These are phyloP conservation scores for Centruroides sculpturatus DNA, from an alignment of 1,140 invertebrate genomes.

Conservation along the genomic window DNA sequence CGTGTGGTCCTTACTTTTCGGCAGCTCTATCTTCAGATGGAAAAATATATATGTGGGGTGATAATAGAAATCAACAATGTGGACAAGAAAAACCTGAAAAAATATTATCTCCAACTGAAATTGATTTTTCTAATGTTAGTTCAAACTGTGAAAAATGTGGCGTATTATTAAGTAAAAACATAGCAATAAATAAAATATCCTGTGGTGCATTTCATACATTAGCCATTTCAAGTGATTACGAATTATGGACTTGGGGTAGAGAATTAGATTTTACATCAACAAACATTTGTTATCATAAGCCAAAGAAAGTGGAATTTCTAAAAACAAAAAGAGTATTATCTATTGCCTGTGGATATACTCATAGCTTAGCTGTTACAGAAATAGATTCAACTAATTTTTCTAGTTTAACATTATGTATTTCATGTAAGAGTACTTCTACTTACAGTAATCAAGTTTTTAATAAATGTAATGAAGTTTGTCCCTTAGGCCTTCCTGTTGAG, in stretches of 20 bases:
- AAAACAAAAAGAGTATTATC: conserved; percentile 45
- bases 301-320: conserved; percentile 41
- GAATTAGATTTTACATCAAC: conserved; percentile 50
- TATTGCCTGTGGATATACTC: conserved; percentile 45
- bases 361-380: conserved; percentile 48
- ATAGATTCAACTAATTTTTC: no score
- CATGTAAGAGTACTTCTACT: no score
- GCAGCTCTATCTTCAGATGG: conserved; percentile 1
- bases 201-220: not conserved
- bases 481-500: no score
- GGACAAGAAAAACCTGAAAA: not conserved
- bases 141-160: no score
- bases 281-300: conserved; percentile 1
- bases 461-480: no score
- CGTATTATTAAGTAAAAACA: no score
- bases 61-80: conserved; percentile 7
- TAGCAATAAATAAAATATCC: not conserved
- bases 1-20: conserved; percentile 3
- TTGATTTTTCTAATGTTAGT: no score
- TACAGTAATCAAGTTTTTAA: no score
- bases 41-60: conserved; percentile 10
- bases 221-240: conserved; percentile 23
- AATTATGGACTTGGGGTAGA: conserved; percentile 55
- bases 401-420: no score
- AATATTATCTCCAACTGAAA: no score